Evolutionary conservation across 2,888 invertebrate species (phyloP), one percentile per base, ranked within the genome.

Genomic region (Drosophila fungiperda): DNA sequence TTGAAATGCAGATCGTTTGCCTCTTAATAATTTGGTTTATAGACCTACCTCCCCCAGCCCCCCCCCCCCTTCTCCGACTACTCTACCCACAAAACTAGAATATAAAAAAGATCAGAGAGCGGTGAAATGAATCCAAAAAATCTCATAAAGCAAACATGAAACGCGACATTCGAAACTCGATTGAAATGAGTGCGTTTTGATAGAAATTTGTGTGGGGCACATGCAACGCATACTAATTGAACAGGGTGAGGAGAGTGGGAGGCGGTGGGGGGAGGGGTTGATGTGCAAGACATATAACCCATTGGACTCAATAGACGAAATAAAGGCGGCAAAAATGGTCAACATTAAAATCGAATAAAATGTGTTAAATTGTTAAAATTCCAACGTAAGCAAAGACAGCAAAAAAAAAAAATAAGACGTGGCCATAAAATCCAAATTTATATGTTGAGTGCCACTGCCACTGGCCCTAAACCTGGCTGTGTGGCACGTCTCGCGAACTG

Each of bases 311-410:
- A 66, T 68, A 68, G 48, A 50, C 49, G 45, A 57, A 66, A 50
- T 60, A 62, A 71, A 82, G 90, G 89, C 86, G 90, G 86, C 90
- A 73, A 77, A 89, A 89, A 83, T 87, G 78, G 26, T 87, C 75
- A 74, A 72, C 75, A 85, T 89, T 85, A 89, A 89, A 88, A 80
- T 85, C 88, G 38, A 88, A 85, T 85, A 78, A 85, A 88, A 89
- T 71, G 69, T 73, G 69, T 50, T 66, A 62, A 67, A 71, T 81
- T 75, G 70, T 87, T 73, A 76, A 83, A 78, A 89, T 85, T 85
- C 85, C 73, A 23, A n/a, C 45, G 45, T 45, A 76, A 78, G 76
- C 70, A 72, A 61, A 70, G 73, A 71, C 83, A 20, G 50, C 32
- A 29, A 26, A 26, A 26, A 29, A 29, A 20, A 29, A 29, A 29